Evolutionary conservation across 2,888 invertebrate species (phyloP).

Genomic region (Erpobdella octoculata): DNA sequence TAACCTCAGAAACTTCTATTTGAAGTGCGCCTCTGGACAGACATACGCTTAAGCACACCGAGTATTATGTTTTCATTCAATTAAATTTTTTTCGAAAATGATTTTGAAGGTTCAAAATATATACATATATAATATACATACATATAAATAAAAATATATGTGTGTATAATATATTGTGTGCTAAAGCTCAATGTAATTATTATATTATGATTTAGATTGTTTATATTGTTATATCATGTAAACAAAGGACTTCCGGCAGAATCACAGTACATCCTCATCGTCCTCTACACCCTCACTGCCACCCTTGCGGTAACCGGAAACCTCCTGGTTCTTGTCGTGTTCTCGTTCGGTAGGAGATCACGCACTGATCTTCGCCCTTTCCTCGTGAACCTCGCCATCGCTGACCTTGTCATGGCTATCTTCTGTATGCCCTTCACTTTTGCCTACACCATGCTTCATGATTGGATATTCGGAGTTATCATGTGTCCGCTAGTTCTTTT

Average conservation of each 20-base stretch:
- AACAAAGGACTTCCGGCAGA: constrained; percentile 26
- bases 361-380: constrained; percentile 56
- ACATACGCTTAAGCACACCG: too few relatives aligned
- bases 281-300: constrained; percentile 54
- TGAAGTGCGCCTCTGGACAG: too few relatives aligned
- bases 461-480: constrained; percentile 55
- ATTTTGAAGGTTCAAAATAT: too few relatives aligned
- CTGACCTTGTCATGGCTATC: constrained; percentile 79
- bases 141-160: too few relatives aligned
- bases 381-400: constrained; percentile 73
- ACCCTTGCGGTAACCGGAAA: constrained; percentile 54
- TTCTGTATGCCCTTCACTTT: constrained; percentile 84
- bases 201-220: not conserved
- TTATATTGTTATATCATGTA: not conserved
- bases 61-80: too few relatives aligned
- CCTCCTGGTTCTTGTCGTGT: constrained; percentile 54
- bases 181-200: not conserved
- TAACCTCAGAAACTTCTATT: too few relatives aligned
- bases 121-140: too few relatives aligned
- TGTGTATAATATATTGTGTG: not conserved
- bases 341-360: constrained; percentile 50
- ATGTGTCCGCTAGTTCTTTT: constrained; percentile 54
- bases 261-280: constrained; percentile 47
- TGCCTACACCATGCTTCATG: constrained; percentile 51
- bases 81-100: too few relatives aligned